Evolutionary conservation across 1,140 invertebrate genomes (phyloP).

Genomic region (Drosophila neocordata): DNA sequence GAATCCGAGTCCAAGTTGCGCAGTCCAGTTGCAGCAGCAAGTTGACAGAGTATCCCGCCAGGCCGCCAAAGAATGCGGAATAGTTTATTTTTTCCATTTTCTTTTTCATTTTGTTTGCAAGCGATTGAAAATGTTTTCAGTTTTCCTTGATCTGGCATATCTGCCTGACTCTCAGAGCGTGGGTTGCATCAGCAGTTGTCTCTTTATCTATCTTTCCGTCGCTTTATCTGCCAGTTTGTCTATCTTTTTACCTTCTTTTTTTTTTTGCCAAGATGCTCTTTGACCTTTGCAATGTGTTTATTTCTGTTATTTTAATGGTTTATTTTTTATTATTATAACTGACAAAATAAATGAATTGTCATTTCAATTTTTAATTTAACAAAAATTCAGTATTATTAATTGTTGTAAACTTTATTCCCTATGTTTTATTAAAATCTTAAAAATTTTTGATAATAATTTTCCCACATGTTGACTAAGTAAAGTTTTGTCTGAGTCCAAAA

Average conservation of each 20-base stretch:
- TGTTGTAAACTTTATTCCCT: too few relatives aligned
- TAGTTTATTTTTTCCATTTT: constrained; percentile 61
- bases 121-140: too few relatives aligned
- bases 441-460: too few relatives aligned
- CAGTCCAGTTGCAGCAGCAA: constrained; percentile 17
- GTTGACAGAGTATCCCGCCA: constrained; percentile 32
- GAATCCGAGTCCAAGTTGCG: constrained; percentile 18
- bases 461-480: not conserved
- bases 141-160: not conserved
- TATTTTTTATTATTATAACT: constrained; percentile 34
- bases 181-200: constrained; percentile 69
- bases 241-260: constrained; percentile 14
- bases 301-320: too few relatives aligned
- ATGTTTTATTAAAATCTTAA: too few relatives aligned
- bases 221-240: constrained; percentile 24
- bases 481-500: too few relatives aligned
- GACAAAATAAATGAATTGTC: not conserved
- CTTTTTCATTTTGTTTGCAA: too few relatives aligned
- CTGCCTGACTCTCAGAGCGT: constrained; percentile 37
- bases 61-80: constrained; percentile 67
- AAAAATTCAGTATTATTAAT: too few relatives aligned
- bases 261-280: not conserved
- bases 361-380: too few relatives aligned
- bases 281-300: too few relatives aligned
- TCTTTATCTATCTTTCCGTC: not conserved